phyloP scores from a whole-genome alignment of 2,888 invertebrate species.

The Acleris literana region DNA sequence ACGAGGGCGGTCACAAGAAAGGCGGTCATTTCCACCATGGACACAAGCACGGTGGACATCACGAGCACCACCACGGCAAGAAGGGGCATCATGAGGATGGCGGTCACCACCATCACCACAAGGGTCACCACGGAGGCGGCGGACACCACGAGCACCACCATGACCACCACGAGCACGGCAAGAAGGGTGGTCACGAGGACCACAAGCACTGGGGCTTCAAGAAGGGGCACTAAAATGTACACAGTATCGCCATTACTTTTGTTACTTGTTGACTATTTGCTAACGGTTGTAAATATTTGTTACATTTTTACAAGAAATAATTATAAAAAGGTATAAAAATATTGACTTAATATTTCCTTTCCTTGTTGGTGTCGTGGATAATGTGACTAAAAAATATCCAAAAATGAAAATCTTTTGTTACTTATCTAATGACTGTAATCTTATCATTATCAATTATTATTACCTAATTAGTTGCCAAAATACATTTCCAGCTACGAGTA shows the following conservation, averaged over 20 bases:
- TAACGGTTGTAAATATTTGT: conserved; percentile 53
- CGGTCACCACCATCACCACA: conserved; percentile 89
- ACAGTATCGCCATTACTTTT: conserved; percentile 44
- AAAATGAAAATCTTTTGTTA: too few species aligned
- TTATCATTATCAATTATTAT: too few species aligned
- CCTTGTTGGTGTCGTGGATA: background rate
- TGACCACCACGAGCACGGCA: conserved; percentile 88
- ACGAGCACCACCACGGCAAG: conserved; percentile 90
- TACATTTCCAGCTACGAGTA: too few species aligned
- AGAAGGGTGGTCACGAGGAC: conserved; percentile 91
- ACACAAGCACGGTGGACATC: conserved; percentile 89
- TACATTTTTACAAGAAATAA: conserved; percentile 53
- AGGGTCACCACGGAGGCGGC: conserved; percentile 89
- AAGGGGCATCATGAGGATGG: conserved; percentile 90
- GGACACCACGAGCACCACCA: conserved; percentile 90
- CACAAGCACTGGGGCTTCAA: conserved; percentile 91
- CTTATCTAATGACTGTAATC: too few species aligned
- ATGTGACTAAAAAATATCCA: too few species aligned
- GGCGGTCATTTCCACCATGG: conserved; percentile 91
- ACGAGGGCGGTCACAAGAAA: conserved; percentile 90
- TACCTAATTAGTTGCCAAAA: too few species aligned
- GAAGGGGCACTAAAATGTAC: conserved; percentile 67
- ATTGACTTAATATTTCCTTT: conserved; percentile 15
- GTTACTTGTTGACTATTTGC: conserved; percentile 63
- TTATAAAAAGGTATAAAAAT: conserved; percentile 33